Conservation (phyloP, 2,113 vertebrate genomes). For the Ceuthmochares aereus region DNA sequence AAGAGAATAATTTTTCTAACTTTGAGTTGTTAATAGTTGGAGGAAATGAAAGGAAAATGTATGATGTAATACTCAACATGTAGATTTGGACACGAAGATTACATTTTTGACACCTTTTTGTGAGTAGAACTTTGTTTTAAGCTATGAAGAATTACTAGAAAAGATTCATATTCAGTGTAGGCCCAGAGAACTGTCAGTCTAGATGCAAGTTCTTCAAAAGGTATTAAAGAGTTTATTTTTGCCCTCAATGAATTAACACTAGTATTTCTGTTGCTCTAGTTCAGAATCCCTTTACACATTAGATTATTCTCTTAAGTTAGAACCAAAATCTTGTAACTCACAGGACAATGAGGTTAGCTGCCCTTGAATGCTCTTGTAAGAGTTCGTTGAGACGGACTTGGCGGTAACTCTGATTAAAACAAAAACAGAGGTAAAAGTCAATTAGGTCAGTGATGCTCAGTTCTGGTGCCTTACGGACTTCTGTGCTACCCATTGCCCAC, state of each 20-base stretch:
- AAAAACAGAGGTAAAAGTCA: neutral
- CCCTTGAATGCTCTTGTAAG: slow-evolving; percentile 88
- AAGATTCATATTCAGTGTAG: neutral
- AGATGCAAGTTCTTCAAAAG: neutral
- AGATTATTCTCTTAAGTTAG: neutral
- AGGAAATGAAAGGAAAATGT: neutral
- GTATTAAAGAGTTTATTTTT: neutral
- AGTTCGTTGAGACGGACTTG: slow-evolving; percentile 94
- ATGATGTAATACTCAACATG: neutral
- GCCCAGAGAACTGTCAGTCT: neutral
- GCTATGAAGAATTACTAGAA: neutral
- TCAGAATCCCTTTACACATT: neutral
- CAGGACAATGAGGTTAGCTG: slow-evolving; percentile 93
- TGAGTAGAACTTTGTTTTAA: neutral
- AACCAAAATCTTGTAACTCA: slow-evolving; percentile 79
- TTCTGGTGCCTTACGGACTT: neutral
- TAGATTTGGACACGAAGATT: neutral
- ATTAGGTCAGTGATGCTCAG: neutral
- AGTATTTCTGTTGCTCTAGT: neutral
- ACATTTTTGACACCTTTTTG: neutral
- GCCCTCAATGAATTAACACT: neutral
- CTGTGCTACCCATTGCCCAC: neutral
- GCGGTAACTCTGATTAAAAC: slow-evolving; percentile 85
- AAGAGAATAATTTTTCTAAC: neutral
- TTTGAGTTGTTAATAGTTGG: neutral